Evolutionary conservation across 2,888 invertebrate species (phyloP), one percentile per base, ranked within the genome.

Genomic region (Synergus umbraculus): DNA sequence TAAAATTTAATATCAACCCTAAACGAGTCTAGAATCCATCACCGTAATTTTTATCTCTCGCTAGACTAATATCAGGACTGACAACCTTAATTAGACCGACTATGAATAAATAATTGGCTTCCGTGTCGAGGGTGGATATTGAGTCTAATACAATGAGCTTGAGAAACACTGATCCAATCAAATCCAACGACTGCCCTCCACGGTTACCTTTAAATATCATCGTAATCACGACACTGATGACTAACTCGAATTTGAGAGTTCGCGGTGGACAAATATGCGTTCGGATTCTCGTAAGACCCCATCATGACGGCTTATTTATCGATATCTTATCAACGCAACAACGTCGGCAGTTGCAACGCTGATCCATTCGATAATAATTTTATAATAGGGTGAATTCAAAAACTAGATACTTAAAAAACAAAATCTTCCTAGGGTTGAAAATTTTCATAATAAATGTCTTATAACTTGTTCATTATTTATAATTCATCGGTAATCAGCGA

Each of bases 111-210:
- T 69, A 18, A 81, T 41, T 78, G 78, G 69, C 73, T 54, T 66
- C 73, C 79, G 37, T 54, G 73, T 64, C 58, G 79, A 79, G 76
- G 79, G 66, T 79, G 29, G 49, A 65, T 77, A 41, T 22, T 60
- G 54, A 77, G 65, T 64, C 67, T 65, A 76, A 15, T 4, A 66
- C 69, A 13, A n/a, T 58, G 43, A 73, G 49, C 85, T 87, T 87
- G 88, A 88, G 88, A 88, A 88, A 88, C 88, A 88, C 88, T 87
- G 88, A 79, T 83, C 86, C 86, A 85, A 84, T 85, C 76, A 85
- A 86, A 73, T 73, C 73, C 73, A 66, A 41, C 54, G 49, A 73
- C 29, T 73, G 73, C 37, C 73, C 73, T 73, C 49, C 54, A 73
- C 73, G 73, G 73, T 73, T 54, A 73, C 73, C 73, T 73, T 73